Evolutionary conservation across 2,797 vertebrate species (phyloP).

Genomic region (Gymnopithys bicolor): DNA sequence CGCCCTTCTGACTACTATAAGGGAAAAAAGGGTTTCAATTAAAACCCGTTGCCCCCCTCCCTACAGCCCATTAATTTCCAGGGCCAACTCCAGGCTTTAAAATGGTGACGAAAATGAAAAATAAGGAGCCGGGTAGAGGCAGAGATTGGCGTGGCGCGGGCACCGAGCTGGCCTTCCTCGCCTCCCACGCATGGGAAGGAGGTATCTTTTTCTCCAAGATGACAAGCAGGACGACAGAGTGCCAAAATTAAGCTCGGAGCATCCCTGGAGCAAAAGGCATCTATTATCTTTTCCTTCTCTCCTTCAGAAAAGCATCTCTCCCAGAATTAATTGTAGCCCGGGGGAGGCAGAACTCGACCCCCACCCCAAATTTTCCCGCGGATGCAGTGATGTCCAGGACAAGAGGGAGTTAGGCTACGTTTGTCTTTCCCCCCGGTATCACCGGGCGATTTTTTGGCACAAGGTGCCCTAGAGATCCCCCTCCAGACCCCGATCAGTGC

Average conservation of each 20-base stretch:
- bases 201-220: neutral
- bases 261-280: neutral
- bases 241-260: neutral
- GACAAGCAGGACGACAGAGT: neutral
- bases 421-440: accelerated
- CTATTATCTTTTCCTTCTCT: accelerated
- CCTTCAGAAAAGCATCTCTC: neutral
- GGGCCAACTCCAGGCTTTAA: neutral
- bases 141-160: neutral
- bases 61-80: slow-evolving; percentile 39
- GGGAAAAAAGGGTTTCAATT: neutral
- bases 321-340: accelerated
- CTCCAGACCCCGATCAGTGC: neutral
- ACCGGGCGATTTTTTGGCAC: neutral
- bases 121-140: neutral
- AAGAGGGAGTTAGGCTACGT: neutral
- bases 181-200: neutral
- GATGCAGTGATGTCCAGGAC: neutral
- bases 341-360: accelerated
- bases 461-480: neutral
- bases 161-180: neutral
- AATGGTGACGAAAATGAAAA: neutral
- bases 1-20: neutral
- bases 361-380: neutral
- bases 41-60: neutral